phyloP scores from a whole-genome alignment of 2,797 vertebrate species.

The Podargus strigoides region DNA sequence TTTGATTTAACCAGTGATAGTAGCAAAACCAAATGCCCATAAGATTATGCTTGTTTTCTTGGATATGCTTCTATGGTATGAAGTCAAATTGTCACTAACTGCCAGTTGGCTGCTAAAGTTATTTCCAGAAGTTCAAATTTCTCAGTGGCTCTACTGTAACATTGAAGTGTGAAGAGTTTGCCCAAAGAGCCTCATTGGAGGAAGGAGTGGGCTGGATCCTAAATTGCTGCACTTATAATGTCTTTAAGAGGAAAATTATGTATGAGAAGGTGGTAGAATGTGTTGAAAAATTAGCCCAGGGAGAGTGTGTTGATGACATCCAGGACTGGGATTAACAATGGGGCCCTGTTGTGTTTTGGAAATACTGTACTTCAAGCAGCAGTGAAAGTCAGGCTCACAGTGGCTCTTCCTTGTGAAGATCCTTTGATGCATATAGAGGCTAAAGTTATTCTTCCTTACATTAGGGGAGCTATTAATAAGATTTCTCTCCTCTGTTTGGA shows the following conservation, averaged over 20 bases:
- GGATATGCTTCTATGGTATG: neutral
- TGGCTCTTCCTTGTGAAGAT: neutral
- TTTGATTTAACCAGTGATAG: neutral
- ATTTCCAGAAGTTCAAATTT: constrained; percentile 14
- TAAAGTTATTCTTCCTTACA: neutral
- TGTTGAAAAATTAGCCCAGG: neutral
- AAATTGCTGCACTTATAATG: neutral
- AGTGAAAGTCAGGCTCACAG: neutral
- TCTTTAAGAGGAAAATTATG: neutral
- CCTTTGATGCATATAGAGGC: neutral
- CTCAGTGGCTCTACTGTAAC: neutral
- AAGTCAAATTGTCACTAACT: neutral
- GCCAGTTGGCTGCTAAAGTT: neutral
- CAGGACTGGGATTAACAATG: neutral
- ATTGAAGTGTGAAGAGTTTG: neutral
- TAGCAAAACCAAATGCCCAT: neutral
- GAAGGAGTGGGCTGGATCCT: neutral
- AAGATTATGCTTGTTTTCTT: neutral
- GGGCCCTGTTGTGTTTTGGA: neutral
- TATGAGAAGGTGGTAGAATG: neutral
- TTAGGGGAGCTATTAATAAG: neutral
- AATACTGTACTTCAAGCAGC: neutral
- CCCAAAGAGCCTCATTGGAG: neutral
- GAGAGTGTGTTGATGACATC: neutral
- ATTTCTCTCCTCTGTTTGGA: neutral